These are phyloP conservation scores for Tipula unca DNA, from an alignment of 2,888 invertebrate genomes.

Conservation along the genomic window DNA sequence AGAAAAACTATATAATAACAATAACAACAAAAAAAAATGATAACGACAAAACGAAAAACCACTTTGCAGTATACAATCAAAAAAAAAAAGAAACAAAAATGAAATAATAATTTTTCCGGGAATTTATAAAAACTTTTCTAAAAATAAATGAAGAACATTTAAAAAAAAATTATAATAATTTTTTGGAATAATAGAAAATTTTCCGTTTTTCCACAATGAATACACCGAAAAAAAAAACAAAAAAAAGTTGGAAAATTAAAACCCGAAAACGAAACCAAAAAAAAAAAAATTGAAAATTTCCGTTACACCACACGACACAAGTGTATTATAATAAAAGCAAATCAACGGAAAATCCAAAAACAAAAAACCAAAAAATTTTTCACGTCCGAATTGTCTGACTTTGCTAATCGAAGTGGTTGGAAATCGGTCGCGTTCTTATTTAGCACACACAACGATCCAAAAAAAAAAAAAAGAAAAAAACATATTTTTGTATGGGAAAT, in stretches of 20 bases:
- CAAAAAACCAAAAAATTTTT: slow-evolving; percentile 14
- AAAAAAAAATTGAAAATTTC: background rate
- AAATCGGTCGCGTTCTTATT: background rate
- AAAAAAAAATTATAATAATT: background rate
- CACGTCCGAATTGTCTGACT: slow-evolving; percentile 16
- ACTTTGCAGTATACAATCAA: background rate
- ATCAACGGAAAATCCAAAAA: background rate
- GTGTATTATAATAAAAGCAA: background rate
- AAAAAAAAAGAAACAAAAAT: background rate
- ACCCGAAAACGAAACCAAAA: background rate
- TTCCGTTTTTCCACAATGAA: background rate
- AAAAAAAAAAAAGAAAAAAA: background rate
- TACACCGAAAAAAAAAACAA: background rate
- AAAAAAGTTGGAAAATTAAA: background rate
- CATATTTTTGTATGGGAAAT: background rate
- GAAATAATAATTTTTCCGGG: background rate
- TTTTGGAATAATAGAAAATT: slow-evolving; percentile 14
- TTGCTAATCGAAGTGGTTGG: slow-evolving; percentile 18
- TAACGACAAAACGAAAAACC: background rate
- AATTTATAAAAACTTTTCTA: background rate
- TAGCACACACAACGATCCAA: background rate
- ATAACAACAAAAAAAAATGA: background rate
- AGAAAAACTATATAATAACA: background rate
- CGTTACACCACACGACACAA: slow-evolving; percentile 1
- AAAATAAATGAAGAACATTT: background rate